phyloP scores from a whole-genome alignment of 2,797 vertebrate genomes.

The Trachops cirrhosus region DNA sequence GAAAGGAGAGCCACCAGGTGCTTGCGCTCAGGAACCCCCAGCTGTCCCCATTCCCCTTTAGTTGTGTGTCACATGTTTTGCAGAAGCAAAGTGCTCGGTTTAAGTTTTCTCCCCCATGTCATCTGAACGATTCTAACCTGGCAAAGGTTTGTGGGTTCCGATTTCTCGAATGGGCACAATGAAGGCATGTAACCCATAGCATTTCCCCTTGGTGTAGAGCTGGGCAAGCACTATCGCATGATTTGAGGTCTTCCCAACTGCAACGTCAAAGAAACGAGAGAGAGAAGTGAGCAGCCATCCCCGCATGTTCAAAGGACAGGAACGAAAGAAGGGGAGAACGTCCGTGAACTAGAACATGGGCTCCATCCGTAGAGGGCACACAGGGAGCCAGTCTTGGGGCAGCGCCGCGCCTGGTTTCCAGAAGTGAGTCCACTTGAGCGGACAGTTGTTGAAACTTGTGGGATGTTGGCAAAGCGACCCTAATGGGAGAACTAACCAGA shows the following conservation, averaged over 20 bases:
- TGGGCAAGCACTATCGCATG: conserved; percentile 96
- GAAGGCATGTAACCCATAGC: conserved; percentile 95
- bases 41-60: neutral
- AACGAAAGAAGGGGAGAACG: neutral
- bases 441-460: neutral
- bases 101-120: neutral
- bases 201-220: conserved; percentile 92
- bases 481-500: neutral
- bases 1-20: neutral
- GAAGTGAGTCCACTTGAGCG: neutral
- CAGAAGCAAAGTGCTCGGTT: neutral
- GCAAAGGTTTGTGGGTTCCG: conserved; percentile 91
- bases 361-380: neutral
- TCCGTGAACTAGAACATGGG: neutral
- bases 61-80: neutral
- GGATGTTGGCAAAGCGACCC: neutral
- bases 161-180: conserved; percentile 94
- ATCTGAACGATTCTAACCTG: conserved; percentile 85
- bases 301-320: neutral
- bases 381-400: neutral
- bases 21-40: neutral
- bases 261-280: conserved; percentile 12
- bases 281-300: neutral
- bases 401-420: neutral
- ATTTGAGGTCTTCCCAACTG: conserved; percentile 98